Conservation (phyloP, 2,113 vertebrate species). For the Mohoua ochrocephala region DNA sequence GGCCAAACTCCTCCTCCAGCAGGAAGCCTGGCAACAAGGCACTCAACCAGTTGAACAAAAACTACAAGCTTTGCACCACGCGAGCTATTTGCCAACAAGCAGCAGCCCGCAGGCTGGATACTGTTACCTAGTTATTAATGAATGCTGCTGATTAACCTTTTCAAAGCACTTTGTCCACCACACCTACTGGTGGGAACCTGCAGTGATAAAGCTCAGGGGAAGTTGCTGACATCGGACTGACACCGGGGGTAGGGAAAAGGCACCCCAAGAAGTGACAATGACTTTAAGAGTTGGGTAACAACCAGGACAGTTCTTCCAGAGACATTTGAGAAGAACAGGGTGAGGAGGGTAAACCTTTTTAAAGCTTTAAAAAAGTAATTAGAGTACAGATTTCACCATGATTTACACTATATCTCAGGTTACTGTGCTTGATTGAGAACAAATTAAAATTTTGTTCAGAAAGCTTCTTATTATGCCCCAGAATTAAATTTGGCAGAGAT, state of each 20-base stretch:
- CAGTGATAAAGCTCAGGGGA: background rate
- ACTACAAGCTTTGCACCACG: slow-evolving; percentile 15
- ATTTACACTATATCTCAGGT: background rate
- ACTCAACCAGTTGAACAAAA: slow-evolving; percentile 41
- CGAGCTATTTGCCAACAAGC: background rate
- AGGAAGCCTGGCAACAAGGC: slow-evolving; percentile 17
- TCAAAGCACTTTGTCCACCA: slow-evolving; percentile 25
- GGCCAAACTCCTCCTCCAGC: slow-evolving; percentile 13
- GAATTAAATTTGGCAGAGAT: background rate
- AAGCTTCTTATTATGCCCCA: background rate
- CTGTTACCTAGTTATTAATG: slow-evolving; percentile 56
- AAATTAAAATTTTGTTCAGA: background rate
- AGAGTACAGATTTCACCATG: background rate
- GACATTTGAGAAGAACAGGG: background rate
- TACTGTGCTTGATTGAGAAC: background rate
- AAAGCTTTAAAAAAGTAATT: background rate
- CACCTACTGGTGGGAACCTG: slow-evolving; percentile 58
- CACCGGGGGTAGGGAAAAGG: background rate
- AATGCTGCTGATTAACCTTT: slow-evolving; percentile 54
- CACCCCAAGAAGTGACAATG: background rate
- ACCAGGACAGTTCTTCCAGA: background rate
- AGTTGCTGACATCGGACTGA: background rate
- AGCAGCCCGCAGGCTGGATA: slow-evolving; percentile 33
- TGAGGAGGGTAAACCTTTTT: background rate
- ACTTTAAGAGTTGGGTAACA: background rate